Conservation (phyloP, 2,113 vertebrate genomes). For the Phylloscopus trochiloides region DNA sequence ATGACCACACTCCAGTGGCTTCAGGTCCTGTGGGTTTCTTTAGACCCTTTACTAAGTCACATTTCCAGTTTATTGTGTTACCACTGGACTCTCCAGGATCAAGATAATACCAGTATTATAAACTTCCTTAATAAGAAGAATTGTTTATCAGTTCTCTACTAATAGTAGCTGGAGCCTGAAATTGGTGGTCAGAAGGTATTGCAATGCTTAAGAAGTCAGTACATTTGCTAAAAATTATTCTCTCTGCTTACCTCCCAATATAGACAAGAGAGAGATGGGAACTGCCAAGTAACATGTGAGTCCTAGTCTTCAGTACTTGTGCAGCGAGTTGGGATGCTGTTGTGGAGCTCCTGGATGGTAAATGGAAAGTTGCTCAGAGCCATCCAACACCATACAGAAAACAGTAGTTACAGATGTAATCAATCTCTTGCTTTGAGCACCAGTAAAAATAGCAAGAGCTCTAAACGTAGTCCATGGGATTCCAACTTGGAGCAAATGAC, state of each 20-base stretch:
- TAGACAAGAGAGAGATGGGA: neutral
- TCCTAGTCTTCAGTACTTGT: neutral
- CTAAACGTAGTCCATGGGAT: neutral
- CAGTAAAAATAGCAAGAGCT: neutral
- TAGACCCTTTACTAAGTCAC: neutral
- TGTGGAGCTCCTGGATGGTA: neutral
- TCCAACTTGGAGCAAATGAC: neutral
- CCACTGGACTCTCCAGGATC: neutral
- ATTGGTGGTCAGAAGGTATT: neutral
- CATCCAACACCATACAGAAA: neutral
- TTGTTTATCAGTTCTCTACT: neutral
- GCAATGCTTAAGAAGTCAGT: neutral
- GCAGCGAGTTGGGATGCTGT: neutral
- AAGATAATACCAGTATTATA: neutral
- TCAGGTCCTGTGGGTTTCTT: neutral
- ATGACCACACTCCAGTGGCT: neutral
- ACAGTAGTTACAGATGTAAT: neutral
- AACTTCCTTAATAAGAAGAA: neutral
- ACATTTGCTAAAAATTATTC: neutral
- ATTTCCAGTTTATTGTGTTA: neutral
- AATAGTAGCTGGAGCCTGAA: neutral
- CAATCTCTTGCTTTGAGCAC: neutral
- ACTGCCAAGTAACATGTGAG: neutral
- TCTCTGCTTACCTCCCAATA: neutral
- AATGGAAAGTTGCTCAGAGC: neutral